Percentiles rank a stretch among this genome's conserved stretches.
These are phyloP conservation scores for Homalodisca vitripennis DNA, from an alignment of 1,140 invertebrate species.

Conservation along the genomic window DNA sequence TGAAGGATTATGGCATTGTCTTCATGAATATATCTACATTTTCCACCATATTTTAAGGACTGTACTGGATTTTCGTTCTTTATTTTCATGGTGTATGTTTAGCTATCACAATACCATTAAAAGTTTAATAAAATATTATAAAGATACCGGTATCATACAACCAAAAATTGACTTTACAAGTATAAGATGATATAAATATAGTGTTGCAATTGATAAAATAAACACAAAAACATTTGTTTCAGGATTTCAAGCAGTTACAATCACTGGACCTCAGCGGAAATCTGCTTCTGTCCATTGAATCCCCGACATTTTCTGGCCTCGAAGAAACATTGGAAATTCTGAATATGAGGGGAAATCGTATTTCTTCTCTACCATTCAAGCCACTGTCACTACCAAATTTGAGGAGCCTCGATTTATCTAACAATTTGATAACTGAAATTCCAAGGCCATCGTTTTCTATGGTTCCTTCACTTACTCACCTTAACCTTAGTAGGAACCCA, in stretches of 20 bases:
- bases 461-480: slow-evolving; percentile 64
- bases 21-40: too few relatives aligned
- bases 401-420: slow-evolving; percentile 71
- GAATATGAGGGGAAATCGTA: slow-evolving; percentile 72
- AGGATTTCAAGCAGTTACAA: slow-evolving; percentile 69
- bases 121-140: too few relatives aligned
- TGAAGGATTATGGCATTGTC: too few relatives aligned
- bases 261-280: slow-evolving; percentile 77
- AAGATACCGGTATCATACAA: too few relatives aligned
- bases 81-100: too few relatives aligned
- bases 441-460: slow-evolving; percentile 64
- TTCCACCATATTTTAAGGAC: too few relatives aligned
- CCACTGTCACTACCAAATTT: slow-evolving; percentile 64
- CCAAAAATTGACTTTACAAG: too few relatives aligned
- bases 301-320: slow-evolving; percentile 71
- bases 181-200: too few relatives aligned
- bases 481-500: slow-evolving; percentile 77
- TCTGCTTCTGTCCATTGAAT: slow-evolving; percentile 66
- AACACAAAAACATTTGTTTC: too few relatives aligned
- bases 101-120: too few relatives aligned
- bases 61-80: too few relatives aligned
- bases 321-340: slow-evolving; percentile 70
- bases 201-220: too few relatives aligned
- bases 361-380: slow-evolving; percentile 62
- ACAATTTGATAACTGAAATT: slow-evolving; percentile 72